Evolutionary conservation across 1,140 invertebrate species (phyloP), one percentile per base, ranked within the genome.

Genomic region (Aphaenogaster rudis): DNA sequence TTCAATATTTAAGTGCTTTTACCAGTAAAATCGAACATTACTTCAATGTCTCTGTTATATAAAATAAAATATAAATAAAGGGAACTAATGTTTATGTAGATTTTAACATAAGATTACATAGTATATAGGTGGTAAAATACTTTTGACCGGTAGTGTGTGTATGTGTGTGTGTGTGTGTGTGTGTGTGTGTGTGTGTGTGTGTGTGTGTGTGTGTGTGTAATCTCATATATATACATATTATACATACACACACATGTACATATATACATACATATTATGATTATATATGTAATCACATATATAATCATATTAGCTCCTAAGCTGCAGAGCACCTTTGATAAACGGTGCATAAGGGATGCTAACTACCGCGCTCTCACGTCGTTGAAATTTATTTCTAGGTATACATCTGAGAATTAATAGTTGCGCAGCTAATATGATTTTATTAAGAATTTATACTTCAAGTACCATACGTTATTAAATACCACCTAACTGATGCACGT

Each of bases 391-490:
- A 71, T 28, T 52, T 39, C n/a, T 42, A 2, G 3, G 36, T 42
- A 21, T 42, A 13, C 4, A 2, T 28, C 33, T 13, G 45, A 61
- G 6, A 48, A 48, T 64, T 63, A 36, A 78, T 78, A 79, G 33
- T 48, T 48, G 11, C 6, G 21, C 7, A 64, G 64, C 39, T 64
- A 48, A 50, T 33, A 17, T 33, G 17, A 79, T 50, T 79, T 79
- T 79, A 66, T 66, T 79, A 15, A 79, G 45, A 69, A 57, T 57
- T 54, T 57, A 11, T 28, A 71, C 33, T 67, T 42, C 36, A 42
- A 17, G 8, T 48, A 45, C 11, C 13, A 33, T n/a, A 42, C 7
- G 7, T 54, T 80, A 71, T 54, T 42, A 11, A 28, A 69, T 21
- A 71, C 2, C 13, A 48, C 0, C n/a, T 71, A 33, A 42, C 28